Evolutionary conservation across 2,113 vertebrate species (phyloP).

Genomic region (Ophiodon elongatus): DNA sequence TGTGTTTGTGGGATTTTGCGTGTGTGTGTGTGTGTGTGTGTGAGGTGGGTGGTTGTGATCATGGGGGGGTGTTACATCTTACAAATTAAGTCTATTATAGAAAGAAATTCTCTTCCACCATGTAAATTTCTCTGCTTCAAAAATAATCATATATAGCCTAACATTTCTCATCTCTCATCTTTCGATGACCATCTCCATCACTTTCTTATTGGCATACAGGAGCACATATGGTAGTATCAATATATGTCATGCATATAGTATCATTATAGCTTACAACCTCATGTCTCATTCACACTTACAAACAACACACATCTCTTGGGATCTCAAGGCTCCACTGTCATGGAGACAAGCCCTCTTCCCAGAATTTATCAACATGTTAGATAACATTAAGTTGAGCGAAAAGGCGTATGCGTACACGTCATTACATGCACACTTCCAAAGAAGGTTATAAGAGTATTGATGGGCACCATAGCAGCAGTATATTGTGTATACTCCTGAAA

Average conservation of each 20-base stretch:
- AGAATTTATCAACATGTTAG: no score
- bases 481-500: no score
- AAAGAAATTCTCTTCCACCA: slow-evolving; percentile 5
- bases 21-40: neutral
- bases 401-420: no score
- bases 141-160: neutral
- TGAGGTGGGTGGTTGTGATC: slow-evolving; percentile 27
- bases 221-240: neutral
- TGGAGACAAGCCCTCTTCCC: no score
- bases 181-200: neutral
- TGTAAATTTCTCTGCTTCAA: neutral
- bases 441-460: no score
- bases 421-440: no score
- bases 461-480: no score
- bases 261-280: neutral
- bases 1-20: slow-evolving; percentile 50
- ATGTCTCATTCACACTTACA: neutral
- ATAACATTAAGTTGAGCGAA: no score
- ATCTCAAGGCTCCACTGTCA: neutral
- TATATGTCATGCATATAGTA: neutral
- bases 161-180: neutral
- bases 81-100: slow-evolving; percentile 23
- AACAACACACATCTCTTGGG: neutral
- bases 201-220: neutral
- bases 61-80: slow-evolving; percentile 40